These are phyloP conservation scores for Marasmarcha lunaedactyla DNA, from an alignment of 2,888 invertebrate genomes.

Conservation along the genomic window DNA sequence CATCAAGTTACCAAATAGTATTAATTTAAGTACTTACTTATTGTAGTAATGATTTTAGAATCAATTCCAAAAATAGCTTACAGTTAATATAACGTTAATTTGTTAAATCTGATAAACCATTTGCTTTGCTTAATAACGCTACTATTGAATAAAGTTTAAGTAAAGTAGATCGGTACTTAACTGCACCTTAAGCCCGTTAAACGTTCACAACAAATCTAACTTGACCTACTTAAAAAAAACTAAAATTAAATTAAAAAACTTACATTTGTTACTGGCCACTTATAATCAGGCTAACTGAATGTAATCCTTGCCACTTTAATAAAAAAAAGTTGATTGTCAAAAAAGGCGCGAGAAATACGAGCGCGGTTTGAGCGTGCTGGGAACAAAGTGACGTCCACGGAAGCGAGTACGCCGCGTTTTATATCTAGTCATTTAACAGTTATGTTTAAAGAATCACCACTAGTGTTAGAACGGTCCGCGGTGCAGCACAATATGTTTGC, in stretches of 20 bases:
- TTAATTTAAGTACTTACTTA: neutral
- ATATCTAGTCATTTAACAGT: slow-evolving; percentile 63
- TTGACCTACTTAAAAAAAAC: slow-evolving; percentile 37
- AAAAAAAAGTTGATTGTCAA: slow-evolving; percentile 25
- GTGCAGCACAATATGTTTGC: slow-evolving; percentile 13
- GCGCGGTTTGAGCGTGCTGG: slow-evolving; percentile 37
- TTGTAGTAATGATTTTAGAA: neutral
- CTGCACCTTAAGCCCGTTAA: slow-evolving; percentile 15
- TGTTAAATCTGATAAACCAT: too few relatives aligned
- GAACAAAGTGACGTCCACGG: slow-evolving; percentile 59
- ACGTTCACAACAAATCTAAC: slow-evolving; percentile 25
- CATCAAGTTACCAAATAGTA: neutral
- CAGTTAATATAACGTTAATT: too few relatives aligned
- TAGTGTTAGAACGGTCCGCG: slow-evolving; percentile 25
- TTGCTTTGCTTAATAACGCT: too few relatives aligned
- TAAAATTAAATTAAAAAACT: slow-evolving; percentile 28
- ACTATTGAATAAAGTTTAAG: too few relatives aligned
- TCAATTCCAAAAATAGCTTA: too few relatives aligned
- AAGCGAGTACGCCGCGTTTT: slow-evolving; percentile 43
- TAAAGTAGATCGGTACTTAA: too few relatives aligned
- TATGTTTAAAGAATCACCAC: slow-evolving; percentile 46
- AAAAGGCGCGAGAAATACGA: slow-evolving; percentile 37
- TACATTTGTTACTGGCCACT: slow-evolving; percentile 32
- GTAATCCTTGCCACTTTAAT: neutral
- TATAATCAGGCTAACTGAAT: slow-evolving; percentile 21